These are phyloP conservation scores for Cheilosia impressa DNA, from an alignment of 2,888 invertebrate species.

Conservation along the genomic window DNA sequence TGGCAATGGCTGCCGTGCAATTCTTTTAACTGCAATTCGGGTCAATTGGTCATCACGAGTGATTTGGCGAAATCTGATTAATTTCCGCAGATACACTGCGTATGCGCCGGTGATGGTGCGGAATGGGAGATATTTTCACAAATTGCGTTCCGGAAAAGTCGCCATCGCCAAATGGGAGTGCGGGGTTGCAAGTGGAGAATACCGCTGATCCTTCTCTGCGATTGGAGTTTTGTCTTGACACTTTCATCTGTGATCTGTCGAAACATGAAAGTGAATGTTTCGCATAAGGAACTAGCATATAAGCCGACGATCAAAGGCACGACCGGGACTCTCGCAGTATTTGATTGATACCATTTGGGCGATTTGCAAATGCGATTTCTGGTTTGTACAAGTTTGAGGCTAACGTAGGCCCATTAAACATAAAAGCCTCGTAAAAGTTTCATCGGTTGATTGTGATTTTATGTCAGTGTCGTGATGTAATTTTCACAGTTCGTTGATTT, in stretches of 20 bases:
- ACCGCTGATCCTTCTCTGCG: conserved; percentile 22
- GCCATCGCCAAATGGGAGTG: neutral
- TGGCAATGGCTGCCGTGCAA: conserved; percentile 26
- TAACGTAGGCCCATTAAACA: conserved; percentile 8
- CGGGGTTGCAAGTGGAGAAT: conserved; percentile 3
- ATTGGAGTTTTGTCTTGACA: conserved; percentile 11
- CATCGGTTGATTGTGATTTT: conserved; percentile 19
- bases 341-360: neutral
- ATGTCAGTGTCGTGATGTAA: conserved; percentile 31
- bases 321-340: neutral
- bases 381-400: conserved; percentile 17
- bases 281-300: conserved; percentile 2
- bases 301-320: conserved; percentile 4
- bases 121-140: neutral
- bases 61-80: conserved; percentile 70
- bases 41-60: conserved; percentile 74
- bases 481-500: conserved; percentile 10
- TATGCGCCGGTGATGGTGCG: neutral
- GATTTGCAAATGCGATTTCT: neutral
- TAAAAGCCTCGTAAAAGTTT: conserved; percentile 28
- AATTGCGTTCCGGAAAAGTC: conserved; percentile 44
- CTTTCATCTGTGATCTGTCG: conserved; percentile 44
- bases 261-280: conserved; percentile 57
- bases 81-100: conserved; percentile 57
- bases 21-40: conserved; percentile 58